Base-by-base conservation (phyloP, 2,888 invertebrate species). In the Pardosa pseudoannulata region DNA sequence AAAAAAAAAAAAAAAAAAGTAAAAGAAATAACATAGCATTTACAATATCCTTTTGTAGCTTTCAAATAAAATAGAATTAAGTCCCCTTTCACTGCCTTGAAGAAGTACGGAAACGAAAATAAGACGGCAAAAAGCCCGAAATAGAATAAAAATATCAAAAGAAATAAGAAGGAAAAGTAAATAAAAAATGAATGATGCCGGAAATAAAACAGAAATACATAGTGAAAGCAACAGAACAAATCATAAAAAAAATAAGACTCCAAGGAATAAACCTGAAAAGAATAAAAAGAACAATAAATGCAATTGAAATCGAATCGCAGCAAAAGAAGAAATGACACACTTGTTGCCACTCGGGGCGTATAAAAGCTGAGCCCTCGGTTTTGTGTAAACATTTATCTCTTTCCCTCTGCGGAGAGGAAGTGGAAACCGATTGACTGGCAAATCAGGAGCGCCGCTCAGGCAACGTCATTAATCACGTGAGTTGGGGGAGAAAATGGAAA, bases 381-480 rank as follows among this genome's bases (percentile, higher is more conserved):
- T 78, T 78, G 83, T 85, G 83, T 85, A 85, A 85, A 85, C 83
- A 85, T 78, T 78, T 78, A 78, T 85, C 83, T 78, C 82, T 83
- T 65, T 81, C 74, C 46, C 64, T 79, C 79, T 41, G 67, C 46
- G 56, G 67, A 41, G 32, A 39, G 67, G 46, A 62, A 79, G 76
- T 41, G 85, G 67, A 79, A 74, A 86, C 70, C 85, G 85, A 86
- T 86, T 86, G 85, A 86, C 85, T 86, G 85, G 85, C 85, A 86
- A 86, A 86, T 86, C 85, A 86, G 85, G 79, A 79, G 74, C 74
- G 64, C 73, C 31, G 85, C 67, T 85, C 71, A 64, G 46, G 56
- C 68, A 70, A 74, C 85, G 79, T 79, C 85, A 86, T 86, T 86
- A 86, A 86, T 86, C 85, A 86, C 85, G 74, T 79, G 79, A 36